phyloP scores from a whole-genome alignment of 2,113 vertebrate genomes.

The Phalacrocorax carbo region DNA sequence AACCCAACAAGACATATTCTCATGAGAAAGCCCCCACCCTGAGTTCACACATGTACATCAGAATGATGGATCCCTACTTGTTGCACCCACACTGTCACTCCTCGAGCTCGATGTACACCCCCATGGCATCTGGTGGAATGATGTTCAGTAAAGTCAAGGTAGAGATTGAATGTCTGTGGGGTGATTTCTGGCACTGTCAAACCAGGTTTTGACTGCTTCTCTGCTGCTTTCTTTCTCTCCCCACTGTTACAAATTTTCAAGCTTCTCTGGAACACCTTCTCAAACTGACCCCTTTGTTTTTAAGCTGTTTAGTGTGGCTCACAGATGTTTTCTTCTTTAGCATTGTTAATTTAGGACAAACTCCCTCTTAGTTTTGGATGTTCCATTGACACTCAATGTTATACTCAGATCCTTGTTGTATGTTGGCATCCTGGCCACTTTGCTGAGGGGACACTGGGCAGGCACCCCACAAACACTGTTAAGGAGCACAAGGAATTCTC shows the following conservation, averaged over 20 bases:
- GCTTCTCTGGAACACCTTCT: background rate
- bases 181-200: background rate
- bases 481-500: background rate
- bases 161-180: accelerated
- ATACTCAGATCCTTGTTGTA: background rate
- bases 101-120: accelerated
- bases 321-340: background rate
- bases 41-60: accelerated
- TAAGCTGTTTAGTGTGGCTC: background rate
- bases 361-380: background rate
- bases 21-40: background rate
- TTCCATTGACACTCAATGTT: background rate
- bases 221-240: background rate
- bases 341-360: background rate
- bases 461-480: background rate
- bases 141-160: background rate
- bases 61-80: background rate
- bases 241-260: background rate
- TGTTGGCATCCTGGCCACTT: background rate
- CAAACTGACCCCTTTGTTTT: background rate
- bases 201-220: background rate
- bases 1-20: background rate
- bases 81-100: background rate
- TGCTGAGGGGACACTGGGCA: accelerated
- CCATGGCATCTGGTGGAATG: background rate